Evolutionary conservation across 30 jellyfish, hydroid and myxozoan species (phyloP).

Genomic region (Clytia hemisphaerica): DNA sequence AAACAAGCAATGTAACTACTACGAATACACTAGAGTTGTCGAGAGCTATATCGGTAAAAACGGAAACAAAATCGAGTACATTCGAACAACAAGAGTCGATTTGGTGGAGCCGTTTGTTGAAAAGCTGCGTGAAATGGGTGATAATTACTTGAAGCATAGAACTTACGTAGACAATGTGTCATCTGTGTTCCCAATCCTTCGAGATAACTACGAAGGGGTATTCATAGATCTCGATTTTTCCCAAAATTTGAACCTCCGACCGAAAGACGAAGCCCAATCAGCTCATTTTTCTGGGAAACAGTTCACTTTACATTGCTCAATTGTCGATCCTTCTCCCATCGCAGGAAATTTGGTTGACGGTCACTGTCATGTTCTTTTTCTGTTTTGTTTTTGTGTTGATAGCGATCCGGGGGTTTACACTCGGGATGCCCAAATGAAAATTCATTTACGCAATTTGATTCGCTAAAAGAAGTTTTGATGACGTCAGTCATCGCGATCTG

Average conservation of each 20-base stretch:
- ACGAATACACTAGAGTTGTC: not conserved
- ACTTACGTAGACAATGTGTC: conserved; percentile 23
- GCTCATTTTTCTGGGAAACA: conserved; percentile 32
- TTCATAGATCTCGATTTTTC: conserved; percentile 22
- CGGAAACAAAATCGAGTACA: not conserved
- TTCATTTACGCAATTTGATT: too few species aligned
- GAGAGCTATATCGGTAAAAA: conserved; percentile 7
- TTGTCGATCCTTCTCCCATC: conserved; percentile 27
- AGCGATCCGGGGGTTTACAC: too few species aligned
- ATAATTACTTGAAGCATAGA: conserved; percentile 11
- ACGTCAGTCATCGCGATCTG: too few species aligned
- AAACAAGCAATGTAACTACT: not conserved
- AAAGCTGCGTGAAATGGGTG: not conserved
- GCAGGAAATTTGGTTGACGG: too few species aligned
- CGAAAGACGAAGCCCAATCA: conserved; percentile 27
- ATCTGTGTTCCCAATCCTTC: not conserved
- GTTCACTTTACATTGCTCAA: conserved; percentile 27
- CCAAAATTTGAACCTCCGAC: conserved; percentile 1
- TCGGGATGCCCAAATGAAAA: too few species aligned
- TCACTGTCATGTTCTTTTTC: too few species aligned
- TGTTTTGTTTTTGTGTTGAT: too few species aligned
- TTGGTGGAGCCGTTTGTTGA: conserved; percentile 7
- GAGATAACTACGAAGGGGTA: not conserved
- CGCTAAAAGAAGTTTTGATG: too few species aligned
- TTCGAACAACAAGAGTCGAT: not conserved